Evolutionary conservation across 2,113 vertebrate species (phyloP), one percentile per base, ranked within the genome.

Genomic region (Mohoua ochrocephala): DNA sequence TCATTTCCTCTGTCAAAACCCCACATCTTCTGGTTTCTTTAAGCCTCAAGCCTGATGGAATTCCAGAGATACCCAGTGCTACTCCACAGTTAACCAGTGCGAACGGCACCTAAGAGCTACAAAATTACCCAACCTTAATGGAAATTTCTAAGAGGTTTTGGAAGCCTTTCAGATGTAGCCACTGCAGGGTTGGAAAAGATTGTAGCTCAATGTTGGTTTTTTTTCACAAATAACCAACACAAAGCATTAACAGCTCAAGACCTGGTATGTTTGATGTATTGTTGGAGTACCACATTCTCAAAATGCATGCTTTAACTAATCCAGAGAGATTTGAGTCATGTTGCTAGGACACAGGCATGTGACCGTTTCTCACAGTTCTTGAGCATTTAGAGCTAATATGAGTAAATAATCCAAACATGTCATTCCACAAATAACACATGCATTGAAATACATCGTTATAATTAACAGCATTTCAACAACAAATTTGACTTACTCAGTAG

Each of bases 401-500:
- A 97, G 53, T 31, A 85, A 82, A 79, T 76, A 89, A 73, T 63
- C 82, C 89, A 92, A 92, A 89, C 33, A 27, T 45, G 21, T 53
- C 19, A 77, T 77, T 83, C 79, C 65, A 95, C 68, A 81, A 94
- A 86, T 52, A 93, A 77, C 12, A 75, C 50, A 49, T 15, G 27
- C 71, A 74, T 84, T 60, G 39, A 69, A 56, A 30, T 54, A 50
- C 11, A 56, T 13, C 15, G 35, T 50, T 49, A 53, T 65, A 23
- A 45, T 41, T 42, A 80, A 74, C 11, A 83, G 22, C 59, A 74
- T 42, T 89, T 67, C 56, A 85, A 35, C 33, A 91, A 44, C 18
- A 64, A 84, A 42, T 30, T 23, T 42, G 15, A 97, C 98, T 98
- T 97, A 98, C 98, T 98, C 87, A 98, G 93, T 53, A 96, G 93